phyloP scores from a whole-genome alignment of 2,113 vertebrate genomes.

The Spea multiplicata region DNA sequence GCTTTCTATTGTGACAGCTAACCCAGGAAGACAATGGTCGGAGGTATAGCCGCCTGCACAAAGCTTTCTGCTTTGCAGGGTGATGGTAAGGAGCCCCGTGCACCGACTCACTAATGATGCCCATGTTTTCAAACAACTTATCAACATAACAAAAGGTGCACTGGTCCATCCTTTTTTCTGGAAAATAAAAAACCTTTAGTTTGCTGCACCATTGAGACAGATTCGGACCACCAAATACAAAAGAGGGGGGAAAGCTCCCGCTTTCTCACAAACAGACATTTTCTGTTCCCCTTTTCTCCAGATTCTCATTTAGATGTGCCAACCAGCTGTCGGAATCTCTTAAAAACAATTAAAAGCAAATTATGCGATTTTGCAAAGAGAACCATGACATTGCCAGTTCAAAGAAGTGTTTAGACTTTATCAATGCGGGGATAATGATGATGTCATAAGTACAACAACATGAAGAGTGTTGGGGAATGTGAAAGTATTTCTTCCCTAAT shows the following conservation, averaged over 20 bases:
- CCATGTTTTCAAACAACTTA: conserved; percentile 45
- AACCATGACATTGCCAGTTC: neutral
- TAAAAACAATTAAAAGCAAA: neutral
- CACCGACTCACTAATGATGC: conserved; percentile 44
- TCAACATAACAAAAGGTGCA: conserved; percentile 47
- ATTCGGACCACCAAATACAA: conserved; percentile 9
- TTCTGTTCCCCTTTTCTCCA: conserved; percentile 4
- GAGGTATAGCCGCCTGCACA: conserved; percentile 20
- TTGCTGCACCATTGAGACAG: conserved; percentile 22
- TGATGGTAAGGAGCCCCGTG: conserved; percentile 39
- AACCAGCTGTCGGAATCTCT: neutral
- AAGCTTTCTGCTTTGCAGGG: conserved; percentile 13
- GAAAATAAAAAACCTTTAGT: conserved; percentile 38
- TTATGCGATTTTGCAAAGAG: neutral
- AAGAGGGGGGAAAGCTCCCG: conserved; percentile 16
- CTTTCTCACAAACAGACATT: conserved; percentile 33
- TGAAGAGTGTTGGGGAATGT: too few species aligned
- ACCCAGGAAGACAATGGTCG: conserved; percentile 33
- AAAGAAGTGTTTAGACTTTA: neutral
- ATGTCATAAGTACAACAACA: too few species aligned
- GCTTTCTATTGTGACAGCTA: conserved; percentile 35
- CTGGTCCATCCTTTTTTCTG: conserved; percentile 28
- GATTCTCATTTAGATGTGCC: conserved; percentile 7
- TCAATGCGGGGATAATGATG: neutral
- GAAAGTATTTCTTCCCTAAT: too few species aligned